Percentiles rank a stretch among this genome's conserved stretches.
Evolutionary conservation across 2,113 vertebrate genomes (phyloP).

Genomic region (Hippocampus barbouri): DNA sequence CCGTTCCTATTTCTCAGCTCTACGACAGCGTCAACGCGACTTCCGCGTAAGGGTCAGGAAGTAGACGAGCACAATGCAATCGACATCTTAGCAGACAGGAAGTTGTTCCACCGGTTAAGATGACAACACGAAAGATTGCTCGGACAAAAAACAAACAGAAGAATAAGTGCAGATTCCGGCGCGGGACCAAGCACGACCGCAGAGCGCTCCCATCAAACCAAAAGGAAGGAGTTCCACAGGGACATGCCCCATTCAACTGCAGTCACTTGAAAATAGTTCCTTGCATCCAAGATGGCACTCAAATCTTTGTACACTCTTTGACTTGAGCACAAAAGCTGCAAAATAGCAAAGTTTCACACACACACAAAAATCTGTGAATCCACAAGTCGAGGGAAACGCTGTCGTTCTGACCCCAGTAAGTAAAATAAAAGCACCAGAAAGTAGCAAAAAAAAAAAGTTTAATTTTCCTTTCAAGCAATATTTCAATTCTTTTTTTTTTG

Average conservation of each 20-base stretch:
- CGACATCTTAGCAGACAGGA: not conserved
- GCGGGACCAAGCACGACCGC: no score
- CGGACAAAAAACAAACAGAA: not conserved
- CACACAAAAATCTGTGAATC: not conserved
- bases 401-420: not conserved
- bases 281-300: no score
- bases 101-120: not conserved
- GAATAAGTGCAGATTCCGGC: no score
- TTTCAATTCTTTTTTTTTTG: constrained; percentile 10
- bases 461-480: constrained; percentile 42
- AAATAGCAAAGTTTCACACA: not conserved
- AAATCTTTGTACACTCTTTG: no score
- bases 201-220: no score
- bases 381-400: not conserved
- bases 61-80: not conserved
- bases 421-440: not conserved
- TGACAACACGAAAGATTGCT: not conserved
- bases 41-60: not conserved
- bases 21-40: no score
- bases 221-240: no score
- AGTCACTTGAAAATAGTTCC: no score
- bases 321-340: not conserved
- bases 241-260: no score
- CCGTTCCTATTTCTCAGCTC: no score
- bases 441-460: constrained; percentile 20